phyloP scores from a whole-genome alignment of 2,113 vertebrate species.

The Alethe diademata region DNA sequence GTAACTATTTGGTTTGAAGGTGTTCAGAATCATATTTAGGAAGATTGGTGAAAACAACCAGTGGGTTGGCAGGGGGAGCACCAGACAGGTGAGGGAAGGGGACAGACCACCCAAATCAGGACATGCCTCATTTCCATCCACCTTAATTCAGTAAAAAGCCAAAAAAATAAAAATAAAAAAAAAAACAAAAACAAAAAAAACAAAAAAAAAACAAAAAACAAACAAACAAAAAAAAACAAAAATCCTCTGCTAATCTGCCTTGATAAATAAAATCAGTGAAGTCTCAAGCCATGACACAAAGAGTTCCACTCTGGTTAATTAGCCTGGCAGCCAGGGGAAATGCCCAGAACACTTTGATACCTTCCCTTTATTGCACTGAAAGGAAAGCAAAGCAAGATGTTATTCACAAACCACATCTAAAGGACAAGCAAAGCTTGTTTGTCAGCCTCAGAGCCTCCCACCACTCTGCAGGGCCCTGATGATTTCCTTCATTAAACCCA shows the following conservation, averaged over 20 bases:
- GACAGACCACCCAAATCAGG: neutral
- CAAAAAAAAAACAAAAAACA: no score
- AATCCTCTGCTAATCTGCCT: neutral
- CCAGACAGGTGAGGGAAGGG: neutral
- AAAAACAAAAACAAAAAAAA: neutral
- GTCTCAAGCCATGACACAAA: neutral
- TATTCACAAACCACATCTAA: neutral
- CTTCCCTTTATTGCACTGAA: neutral
- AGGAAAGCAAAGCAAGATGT: neutral
- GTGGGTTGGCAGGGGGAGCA: neutral
- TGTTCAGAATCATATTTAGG: neutral
- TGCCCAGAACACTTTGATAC: neutral
- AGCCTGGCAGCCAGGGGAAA: neutral
- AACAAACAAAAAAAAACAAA: neutral
- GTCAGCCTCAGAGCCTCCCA: neutral
- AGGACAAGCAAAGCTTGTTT: neutral
- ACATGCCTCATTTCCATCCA: accelerated
- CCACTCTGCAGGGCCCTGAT: neutral
- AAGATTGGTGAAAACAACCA: neutral
- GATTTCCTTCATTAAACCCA: neutral
- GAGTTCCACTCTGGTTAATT: neutral
- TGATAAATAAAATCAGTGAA: neutral
- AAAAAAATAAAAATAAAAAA: neutral
- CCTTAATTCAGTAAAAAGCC: neutral
- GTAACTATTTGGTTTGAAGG: accelerated